Evolutionary conservation across 2,888 invertebrate species (phyloP), one percentile per base, ranked within the genome.

Genomic region (Eretmocerus hayati): DNA sequence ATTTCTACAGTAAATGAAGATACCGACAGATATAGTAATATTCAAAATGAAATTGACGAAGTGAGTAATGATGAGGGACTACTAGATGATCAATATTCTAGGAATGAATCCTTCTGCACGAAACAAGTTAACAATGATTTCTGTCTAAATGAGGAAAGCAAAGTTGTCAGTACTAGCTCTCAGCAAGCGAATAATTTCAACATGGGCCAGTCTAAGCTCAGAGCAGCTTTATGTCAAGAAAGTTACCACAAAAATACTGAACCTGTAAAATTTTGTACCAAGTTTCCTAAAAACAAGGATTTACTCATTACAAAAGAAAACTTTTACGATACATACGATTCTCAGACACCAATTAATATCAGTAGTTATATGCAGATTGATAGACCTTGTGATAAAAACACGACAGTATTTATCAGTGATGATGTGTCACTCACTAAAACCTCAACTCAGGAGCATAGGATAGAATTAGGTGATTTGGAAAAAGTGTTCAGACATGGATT

Each of bases 401-500:
- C 62, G 11, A 57, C 66, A 19, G 56, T 69, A 45, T 69, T 66
- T n/a, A 61, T 66, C 5, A 69, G 61, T 22, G 62, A 58, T 6
- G 68, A 69, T 18, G 61, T 69, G 2, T 66, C 69, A 8, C 63
- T 69, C 42, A 67, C 66, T 19, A 67, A 67, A 46, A 66, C 61
- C 47, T 38, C 55, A 3, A 67, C 63, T 35, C 65, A 66, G 19
- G 66, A 68, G 31, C 68, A 69, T 42, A 65, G 62, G 56, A 63
- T 67, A 57, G 67, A 68, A 44, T 48, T 66, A 42, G 67, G 66
- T 16, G 67, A 67, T 56, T 59, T 68, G 32, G 69, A 68, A n/a
- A 63, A 62, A 48, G 63, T 64, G 16, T 67, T 67, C 39, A 55
- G 65, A 21, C 63, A 57, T 42, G 64, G 66, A 20, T 58, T 64